Conservation (phyloP, 2,888 invertebrate genomes). For the Junonia oenone region DNA sequence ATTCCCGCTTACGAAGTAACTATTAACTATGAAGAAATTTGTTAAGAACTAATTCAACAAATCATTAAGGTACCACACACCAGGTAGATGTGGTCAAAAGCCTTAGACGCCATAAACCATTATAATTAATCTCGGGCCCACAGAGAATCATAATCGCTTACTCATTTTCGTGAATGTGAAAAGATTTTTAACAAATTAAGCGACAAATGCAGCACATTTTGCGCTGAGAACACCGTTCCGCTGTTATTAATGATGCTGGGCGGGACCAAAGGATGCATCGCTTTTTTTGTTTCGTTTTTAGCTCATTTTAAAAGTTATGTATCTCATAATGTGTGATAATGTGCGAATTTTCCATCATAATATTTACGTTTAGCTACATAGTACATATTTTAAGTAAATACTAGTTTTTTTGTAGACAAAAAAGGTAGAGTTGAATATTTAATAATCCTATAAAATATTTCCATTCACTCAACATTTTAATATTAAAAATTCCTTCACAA, state of each 20-base stretch:
- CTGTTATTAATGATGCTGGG: slow-evolving; percentile 49
- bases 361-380: too few species aligned
- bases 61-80: slow-evolving; percentile 56
- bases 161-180: slow-evolving; percentile 59
- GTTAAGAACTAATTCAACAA: slow-evolving; percentile 46
- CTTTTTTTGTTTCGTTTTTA: slow-evolving; percentile 16
- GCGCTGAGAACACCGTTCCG: slow-evolving; percentile 42
- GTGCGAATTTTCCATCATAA: too few species aligned
- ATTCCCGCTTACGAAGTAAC: slow-evolving; percentile 29
- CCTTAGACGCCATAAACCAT: slow-evolving; percentile 28
- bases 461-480: slow-evolving; percentile 25
- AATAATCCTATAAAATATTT: slow-evolving; percentile 28
- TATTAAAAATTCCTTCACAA: slow-evolving; percentile 36
- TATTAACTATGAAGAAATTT: slow-evolving; percentile 38
- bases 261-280: slow-evolving; percentile 39
- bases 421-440: too few species aligned
- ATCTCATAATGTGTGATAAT: too few species aligned
- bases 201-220: slow-evolving; percentile 71
- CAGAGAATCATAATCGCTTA: slow-evolving; percentile 51
- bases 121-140: slow-evolving; percentile 66
- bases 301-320: too few species aligned
- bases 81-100: slow-evolving; percentile 38
- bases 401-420: too few species aligned
- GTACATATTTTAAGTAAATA: too few species aligned
- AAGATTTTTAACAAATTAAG: slow-evolving; percentile 69